A percentile compares a stretch with the other conserved stretches of the same genome.
phyloP scores from a whole-genome alignment of 2,888 invertebrate genomes.

The Notodonta dromedarius region DNA sequence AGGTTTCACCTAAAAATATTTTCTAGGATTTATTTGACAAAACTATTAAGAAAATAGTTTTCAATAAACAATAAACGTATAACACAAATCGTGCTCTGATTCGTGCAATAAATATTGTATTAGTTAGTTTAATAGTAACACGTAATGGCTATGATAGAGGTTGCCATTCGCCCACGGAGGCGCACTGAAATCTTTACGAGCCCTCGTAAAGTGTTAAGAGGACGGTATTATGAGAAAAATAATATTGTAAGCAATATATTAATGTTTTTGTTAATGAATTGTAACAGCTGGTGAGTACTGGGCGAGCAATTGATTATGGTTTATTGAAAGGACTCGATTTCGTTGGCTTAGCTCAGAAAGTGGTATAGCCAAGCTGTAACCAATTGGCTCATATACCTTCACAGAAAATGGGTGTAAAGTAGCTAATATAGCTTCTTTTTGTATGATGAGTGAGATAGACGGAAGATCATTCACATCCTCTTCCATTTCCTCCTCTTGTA shows the following conservation, averaged over 20 bases:
- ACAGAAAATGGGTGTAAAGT: no score
- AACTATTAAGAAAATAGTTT: neutral
- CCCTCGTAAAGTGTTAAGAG: slow-evolving; percentile 29
- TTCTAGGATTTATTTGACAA: no score
- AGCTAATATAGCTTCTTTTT: no score
- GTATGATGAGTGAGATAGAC: no score
- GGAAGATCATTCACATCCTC: no score
- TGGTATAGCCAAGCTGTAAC: no score
- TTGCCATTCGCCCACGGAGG: neutral
- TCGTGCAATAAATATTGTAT: slow-evolving; percentile 23
- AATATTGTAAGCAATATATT: neutral
- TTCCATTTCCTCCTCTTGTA: no score
- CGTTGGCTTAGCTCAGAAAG: no score
- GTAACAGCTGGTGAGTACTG: neutral
- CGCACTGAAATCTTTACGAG: slow-evolving; percentile 22
- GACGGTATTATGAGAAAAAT: slow-evolving; percentile 10
- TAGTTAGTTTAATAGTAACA: slow-evolving; percentile 22
- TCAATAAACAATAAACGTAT: neutral
- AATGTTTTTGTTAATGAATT: slow-evolving; percentile 1
- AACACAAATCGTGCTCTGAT: slow-evolving; percentile 9
- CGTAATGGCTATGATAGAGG: slow-evolving; percentile 18
- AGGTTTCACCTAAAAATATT: no score
- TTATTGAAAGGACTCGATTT: neutral
- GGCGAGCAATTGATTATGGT: neutral
- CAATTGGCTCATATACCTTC: no score